Evolutionary conservation across 64 coral and sea anemone species (phyloP), one percentile per base, ranked within the genome.

Genomic region (Pocillopora verrucosa): DNA sequence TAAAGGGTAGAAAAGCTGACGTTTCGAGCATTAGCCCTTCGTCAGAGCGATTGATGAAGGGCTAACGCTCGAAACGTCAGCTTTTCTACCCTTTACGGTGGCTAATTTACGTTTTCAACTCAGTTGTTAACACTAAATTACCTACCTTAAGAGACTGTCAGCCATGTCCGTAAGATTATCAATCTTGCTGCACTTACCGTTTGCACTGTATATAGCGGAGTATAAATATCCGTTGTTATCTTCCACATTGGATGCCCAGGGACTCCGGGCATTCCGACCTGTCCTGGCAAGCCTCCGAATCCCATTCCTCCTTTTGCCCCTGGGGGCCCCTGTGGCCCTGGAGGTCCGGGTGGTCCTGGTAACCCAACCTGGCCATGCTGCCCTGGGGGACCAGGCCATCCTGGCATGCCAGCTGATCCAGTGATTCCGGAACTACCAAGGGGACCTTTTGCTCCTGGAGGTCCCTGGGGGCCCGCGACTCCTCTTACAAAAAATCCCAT

Each of bases 401-500:
- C 92, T n/a, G 35, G 87, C 36, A 75, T 73, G 17, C 92, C 92
- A 76, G 70, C 22, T 12, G 72, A 59, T 63, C 92, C 92, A n/a
- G 79, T 20, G 38, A 67, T 24, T 36, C 92, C 92, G 1, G 68
- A 7, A 65, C 25, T 38, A 37, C 92, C 92, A 20, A 56, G 4
- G 24, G 87, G 92, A 16, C 92, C 92, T 89, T 93, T 93, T 13
- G 92, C 72, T 22, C 92, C 92, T 56, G 58, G 37, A 26, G 73
- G 60, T 3, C 92, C 92, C n/a, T 78, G 87, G 38, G 92, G 72
- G 9, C 92, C 92, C 7, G 92, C 79, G n/a, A 93, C 87, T 20
- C 92, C 92, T 72, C 76, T 93, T 72, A 93, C 84, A 36, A 93
- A 93, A 65, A 93, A 89, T 15, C 92, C 92, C 59, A 93, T 58